A percentile compares a stretch with the other conserved stretches of the same genome.
These are phyloP conservation scores for Eulemur albifrons DNA, from an alignment of 2,797 vertebrate genomes.

Conservation along the genomic window DNA sequence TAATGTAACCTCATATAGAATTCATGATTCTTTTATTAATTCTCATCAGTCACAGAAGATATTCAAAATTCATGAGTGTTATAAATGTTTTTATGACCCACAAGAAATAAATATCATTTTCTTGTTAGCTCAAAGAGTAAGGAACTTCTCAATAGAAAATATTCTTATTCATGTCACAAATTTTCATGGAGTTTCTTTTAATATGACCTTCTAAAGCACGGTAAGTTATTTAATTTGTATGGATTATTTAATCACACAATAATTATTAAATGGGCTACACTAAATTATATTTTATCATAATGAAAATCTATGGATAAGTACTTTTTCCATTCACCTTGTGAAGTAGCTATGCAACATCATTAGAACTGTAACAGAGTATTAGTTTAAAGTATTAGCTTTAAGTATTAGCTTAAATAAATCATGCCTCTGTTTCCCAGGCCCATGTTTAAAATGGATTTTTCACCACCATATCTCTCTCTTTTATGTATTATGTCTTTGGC, in stretches of 20 bases:
- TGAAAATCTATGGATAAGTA: neutral
- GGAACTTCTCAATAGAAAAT: neutral
- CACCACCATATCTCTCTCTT: neutral
- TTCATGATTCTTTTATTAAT: slow-evolving; percentile 34
- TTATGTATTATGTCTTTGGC: neutral
- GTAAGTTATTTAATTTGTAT: slow-evolving; percentile 14
- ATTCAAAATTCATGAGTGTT: slow-evolving; percentile 34
- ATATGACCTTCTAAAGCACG: neutral
- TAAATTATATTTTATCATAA: slow-evolving; percentile 36
- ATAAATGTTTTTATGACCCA: neutral
- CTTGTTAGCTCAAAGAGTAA: neutral
- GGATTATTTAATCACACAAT: neutral
- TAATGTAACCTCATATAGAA: slow-evolving; percentile 15
- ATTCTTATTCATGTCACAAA: neutral
- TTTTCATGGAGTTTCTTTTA: slow-evolving; percentile 1
- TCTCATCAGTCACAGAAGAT: neutral
- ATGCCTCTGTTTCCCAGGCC: neutral
- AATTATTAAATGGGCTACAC: neutral
- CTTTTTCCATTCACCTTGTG: neutral
- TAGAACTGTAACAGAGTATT: neutral
- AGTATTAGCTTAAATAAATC: neutral
- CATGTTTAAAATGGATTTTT: neutral
- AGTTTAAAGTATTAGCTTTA: neutral
- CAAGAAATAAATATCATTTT: slow-evolving; percentile 21
- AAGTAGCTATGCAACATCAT: neutral